Conservation (phyloP, 2,888 invertebrate genomes). For the Diaperis boleti region DNA sequence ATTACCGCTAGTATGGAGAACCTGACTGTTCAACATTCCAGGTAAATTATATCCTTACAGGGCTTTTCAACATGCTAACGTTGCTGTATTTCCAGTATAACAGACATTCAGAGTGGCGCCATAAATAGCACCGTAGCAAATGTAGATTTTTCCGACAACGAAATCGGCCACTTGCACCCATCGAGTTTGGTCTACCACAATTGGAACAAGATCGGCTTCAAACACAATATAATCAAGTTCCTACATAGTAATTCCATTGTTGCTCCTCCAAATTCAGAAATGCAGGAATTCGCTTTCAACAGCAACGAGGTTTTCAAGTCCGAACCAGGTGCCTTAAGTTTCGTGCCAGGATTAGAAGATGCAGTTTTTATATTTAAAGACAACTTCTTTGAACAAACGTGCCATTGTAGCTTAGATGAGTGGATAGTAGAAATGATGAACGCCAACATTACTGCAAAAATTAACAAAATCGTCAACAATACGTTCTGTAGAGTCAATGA, state of each 20-base stretch:
- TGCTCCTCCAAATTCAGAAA: constrained; percentile 56
- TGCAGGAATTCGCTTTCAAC: constrained; percentile 67
- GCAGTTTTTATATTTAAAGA: constrained; percentile 68
- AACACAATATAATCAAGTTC: constrained; percentile 74
- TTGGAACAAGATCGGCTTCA: constrained; percentile 75
- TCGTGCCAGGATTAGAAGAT: constrained; percentile 70
- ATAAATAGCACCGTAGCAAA: constrained; percentile 75
- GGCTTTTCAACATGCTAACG: not conserved
- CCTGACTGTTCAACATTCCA: constrained; percentile 75
- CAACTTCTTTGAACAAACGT: constrained; percentile 75
- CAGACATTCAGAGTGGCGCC: constrained; percentile 73
- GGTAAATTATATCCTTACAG: constrained; percentile 64
- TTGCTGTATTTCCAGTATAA: constrained; percentile 70
- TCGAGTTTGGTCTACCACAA: constrained; percentile 75
- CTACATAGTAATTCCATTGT: constrained; percentile 66
- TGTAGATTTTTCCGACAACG: constrained; percentile 72
- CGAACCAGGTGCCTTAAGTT: constrained; percentile 70
- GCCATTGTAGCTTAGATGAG: constrained; percentile 73
- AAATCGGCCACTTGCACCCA: constrained; percentile 71
- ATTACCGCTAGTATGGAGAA: constrained; percentile 74
- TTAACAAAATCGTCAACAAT: constrained; percentile 67
- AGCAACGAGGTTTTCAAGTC: constrained; percentile 71
- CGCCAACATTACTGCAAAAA: constrained; percentile 65
- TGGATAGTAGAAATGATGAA: constrained; percentile 69
- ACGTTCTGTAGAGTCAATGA: constrained; percentile 75